A percentile compares a stretch with the other conserved stretches of the same genome.
Evolutionary conservation across 2,888 invertebrate species (phyloP).

Genomic region (Ligdia adustata): DNA sequence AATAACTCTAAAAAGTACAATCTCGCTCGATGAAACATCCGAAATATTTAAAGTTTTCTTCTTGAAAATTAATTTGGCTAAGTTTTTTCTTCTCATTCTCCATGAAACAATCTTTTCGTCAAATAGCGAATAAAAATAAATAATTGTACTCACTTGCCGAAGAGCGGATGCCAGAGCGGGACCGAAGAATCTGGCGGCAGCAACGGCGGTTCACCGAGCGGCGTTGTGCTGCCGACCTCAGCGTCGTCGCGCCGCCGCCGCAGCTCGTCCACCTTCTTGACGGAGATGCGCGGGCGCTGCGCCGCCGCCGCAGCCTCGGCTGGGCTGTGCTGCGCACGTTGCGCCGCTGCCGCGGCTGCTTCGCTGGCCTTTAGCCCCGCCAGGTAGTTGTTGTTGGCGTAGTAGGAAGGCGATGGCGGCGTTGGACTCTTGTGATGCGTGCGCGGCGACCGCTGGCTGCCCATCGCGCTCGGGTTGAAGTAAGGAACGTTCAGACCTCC

Average conservation of each 20-base stretch:
- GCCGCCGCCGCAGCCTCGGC: slow-evolving; percentile 4
- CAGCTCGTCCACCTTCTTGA: slow-evolving; percentile 85
- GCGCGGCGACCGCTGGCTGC: slow-evolving; percentile 64
- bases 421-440: slow-evolving; percentile 74
- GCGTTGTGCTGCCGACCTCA: slow-evolving; percentile 87
- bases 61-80: too few relatives aligned
- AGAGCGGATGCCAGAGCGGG: slow-evolving; percentile 93
- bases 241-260: slow-evolving; percentile 83
- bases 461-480: slow-evolving; percentile 71
- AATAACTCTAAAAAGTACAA: too few relatives aligned
- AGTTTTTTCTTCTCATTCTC: too few relatives aligned
- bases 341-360: slow-evolving; percentile 53
- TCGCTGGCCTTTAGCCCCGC: slow-evolving; percentile 69
- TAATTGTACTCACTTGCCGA: slow-evolving; percentile 89
- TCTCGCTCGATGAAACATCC: too few relatives aligned
- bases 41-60: too few relatives aligned
- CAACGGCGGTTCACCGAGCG: slow-evolving; percentile 77
- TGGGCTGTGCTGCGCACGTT: slow-evolving; percentile 61
- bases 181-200: slow-evolving; percentile 54
- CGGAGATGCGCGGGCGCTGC: slow-evolving; percentile 84
- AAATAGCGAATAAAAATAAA: not conserved
- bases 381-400: slow-evolving; percentile 73
- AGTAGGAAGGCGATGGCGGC: slow-evolving; percentile 57
- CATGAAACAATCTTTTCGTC: too few relatives aligned
- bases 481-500: slow-evolving; percentile 72